Percentiles rank a stretch among this genome's conserved stretches.
Evolutionary conservation across 2,797 vertebrate genomes (phyloP).

Genomic region (Tenualosa ilisha): DNA sequence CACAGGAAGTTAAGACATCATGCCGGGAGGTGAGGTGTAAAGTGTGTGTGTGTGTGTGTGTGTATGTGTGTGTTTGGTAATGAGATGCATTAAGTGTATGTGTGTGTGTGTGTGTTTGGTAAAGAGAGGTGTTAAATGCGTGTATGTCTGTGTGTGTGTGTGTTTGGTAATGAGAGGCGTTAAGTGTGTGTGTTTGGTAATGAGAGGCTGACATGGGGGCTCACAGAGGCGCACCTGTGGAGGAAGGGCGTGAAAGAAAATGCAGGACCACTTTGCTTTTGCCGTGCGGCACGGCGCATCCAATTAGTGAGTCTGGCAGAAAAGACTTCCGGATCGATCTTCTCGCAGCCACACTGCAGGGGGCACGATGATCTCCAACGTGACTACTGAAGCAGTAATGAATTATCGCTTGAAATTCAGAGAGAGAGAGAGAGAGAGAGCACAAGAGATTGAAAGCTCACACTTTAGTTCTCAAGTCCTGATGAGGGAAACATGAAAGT

Average conservation of each 20-base stretch:
- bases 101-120: no score
- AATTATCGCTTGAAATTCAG: constrained; percentile 14
- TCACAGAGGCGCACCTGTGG: constrained; percentile 37
- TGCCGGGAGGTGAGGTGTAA: neutral
- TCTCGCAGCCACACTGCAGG: constrained; percentile 28
- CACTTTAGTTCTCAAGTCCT: neutral
- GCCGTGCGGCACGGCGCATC: constrained; percentile 22
- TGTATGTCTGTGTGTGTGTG: no score
- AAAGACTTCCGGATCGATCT: constrained; percentile 55
- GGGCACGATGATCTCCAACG: constrained; percentile 21
- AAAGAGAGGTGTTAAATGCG: neutral
- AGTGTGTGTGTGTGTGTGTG: neutral
- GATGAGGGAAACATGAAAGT: neutral
- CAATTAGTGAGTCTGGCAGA: constrained; percentile 57
- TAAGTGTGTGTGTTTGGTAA: constrained; percentile 1
- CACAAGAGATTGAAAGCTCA: neutral
- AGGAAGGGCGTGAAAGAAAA: constrained; percentile 20
- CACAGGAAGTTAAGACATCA: neutral
- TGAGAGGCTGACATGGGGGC: constrained; percentile 25
- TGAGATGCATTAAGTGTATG: neutral
- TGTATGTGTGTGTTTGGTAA: neutral
- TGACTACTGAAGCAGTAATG: constrained; percentile 41
- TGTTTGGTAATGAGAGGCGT: constrained; percentile 14
- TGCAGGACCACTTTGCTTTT: neutral
- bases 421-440: constrained; percentile 2